Base-by-base conservation (phyloP, 2,888 invertebrate genomes). In the Lymantria dispar region DNA sequence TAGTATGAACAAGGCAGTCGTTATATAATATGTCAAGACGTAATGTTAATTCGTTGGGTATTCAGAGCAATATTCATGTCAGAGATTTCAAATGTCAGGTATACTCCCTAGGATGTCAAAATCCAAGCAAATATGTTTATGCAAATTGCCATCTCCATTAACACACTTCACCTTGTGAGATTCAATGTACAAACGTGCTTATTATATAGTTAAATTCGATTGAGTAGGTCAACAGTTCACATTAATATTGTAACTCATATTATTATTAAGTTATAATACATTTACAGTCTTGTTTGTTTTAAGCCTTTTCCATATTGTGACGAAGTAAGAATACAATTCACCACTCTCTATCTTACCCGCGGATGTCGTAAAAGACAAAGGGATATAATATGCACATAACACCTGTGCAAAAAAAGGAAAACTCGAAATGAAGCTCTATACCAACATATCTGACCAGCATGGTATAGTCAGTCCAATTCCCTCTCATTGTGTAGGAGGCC, bases 71-170 rank as follows among this genome's bases (percentile, higher is more conserved):
- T 76, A 80, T 83, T 78, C 79, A 78, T 78, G 83, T 81, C 80
- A 80, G 74, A 80, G 75, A 85, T 86, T 85, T 84, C 83, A 85
- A 70, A 81, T 79, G 83, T 82, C 84, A 85, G 74, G 70, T 80
- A 72, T 80, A 81, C n/a, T 13, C 79, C 73, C 7, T 74, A 74
- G 76, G 78, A 81, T 87, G 88, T 87, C 87, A 87, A 86, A 85
- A 87, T 84, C 81, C 80, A 77, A 82, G 85, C 79, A 83, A 88
- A 88, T 83, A 81, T 89, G 85, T 87, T 87, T 87, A 89, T 89
- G 89, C 76, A 87, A 88, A 89, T 89, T 83, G 83, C 76, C 70
- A 77, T 80, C 81, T 84, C 83, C 85, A 88, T 89, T 88, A 88
- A 83, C 81, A 82, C 59, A 74, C 70, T 73, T 74, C 73, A 71